phyloP scores from a whole-genome alignment of 1,140 invertebrate species.

The Bombus pyrosoma region DNA sequence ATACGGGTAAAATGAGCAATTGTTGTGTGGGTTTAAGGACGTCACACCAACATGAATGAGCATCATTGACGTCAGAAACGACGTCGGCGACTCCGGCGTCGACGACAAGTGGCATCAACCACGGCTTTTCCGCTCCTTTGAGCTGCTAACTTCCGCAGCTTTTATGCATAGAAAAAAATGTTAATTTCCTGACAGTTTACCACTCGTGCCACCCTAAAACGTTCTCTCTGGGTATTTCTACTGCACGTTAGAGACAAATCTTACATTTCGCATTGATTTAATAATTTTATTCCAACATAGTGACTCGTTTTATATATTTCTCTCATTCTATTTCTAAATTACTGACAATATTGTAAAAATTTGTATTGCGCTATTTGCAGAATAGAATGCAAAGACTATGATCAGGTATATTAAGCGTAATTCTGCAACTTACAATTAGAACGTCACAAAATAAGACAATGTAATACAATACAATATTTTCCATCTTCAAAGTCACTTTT shows the following conservation, averaged over 20 bases:
- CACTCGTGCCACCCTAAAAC: conserved; percentile 35
- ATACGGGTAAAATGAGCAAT: conserved; percentile 33
- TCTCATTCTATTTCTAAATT: background rate
- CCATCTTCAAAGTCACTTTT: background rate
- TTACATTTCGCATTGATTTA: conserved; percentile 16
- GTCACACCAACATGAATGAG: conserved; percentile 33
- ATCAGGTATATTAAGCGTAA: background rate
- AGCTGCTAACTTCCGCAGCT: conserved; percentile 44
- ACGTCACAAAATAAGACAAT: too few species aligned
- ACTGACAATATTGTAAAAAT: background rate
- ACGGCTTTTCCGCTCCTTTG: conserved; percentile 51
- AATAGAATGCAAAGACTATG: background rate
- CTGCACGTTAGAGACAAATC: conserved; percentile 4
- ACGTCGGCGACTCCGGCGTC: conserved; percentile 31
- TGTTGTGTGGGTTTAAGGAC: conserved; percentile 56
- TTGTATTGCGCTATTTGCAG: background rate
- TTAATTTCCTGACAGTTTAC: conserved; percentile 51
- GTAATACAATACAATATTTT: too few species aligned
- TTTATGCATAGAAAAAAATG: conserved; percentile 50
- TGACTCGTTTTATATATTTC: background rate
- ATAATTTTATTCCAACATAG: background rate
- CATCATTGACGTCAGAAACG: conserved; percentile 45
- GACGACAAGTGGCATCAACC: conserved; percentile 46
- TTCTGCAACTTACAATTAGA: background rate
- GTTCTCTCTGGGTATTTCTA: conserved; percentile 20